Evolutionary conservation across 2,888 invertebrate species (phyloP).

Genomic region (Callimorpha dominula): DNA sequence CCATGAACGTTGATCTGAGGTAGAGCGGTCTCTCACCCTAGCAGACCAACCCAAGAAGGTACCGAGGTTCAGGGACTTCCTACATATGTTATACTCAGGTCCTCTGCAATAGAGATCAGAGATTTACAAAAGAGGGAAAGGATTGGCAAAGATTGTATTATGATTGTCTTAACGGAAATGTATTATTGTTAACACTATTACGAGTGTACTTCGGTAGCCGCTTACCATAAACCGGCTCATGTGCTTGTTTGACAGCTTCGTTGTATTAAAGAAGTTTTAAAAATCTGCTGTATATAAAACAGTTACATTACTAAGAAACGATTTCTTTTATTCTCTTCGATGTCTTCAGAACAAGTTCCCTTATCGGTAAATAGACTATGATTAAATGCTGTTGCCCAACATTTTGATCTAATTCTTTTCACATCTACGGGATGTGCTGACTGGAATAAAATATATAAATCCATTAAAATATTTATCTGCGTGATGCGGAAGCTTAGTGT

Average conservation of each 20-base stretch:
- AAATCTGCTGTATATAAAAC: neutral
- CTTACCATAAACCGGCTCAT: neutral
- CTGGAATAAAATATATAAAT: slow-evolving; percentile 13
- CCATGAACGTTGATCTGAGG: too few species aligned
- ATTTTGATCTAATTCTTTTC: neutral
- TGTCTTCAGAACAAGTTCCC: neutral
- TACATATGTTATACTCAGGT: too few species aligned
- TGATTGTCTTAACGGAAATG: too few species aligned
- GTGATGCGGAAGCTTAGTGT: slow-evolving; percentile 14
- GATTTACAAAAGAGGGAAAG: too few species aligned
- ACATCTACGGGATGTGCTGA: neutral
- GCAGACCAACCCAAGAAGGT: too few species aligned
- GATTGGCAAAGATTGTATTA: too few species aligned
- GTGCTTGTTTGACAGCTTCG: too few species aligned
- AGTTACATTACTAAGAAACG: neutral
- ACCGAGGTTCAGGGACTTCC: too few species aligned
- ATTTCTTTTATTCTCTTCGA: neutral
- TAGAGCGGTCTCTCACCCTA: too few species aligned
- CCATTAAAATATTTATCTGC: slow-evolving; percentile 39
- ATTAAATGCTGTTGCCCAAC: neutral
- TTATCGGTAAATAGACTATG: neutral
- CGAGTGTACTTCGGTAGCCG: neutral
- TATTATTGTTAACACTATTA: too few species aligned
- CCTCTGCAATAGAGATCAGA: too few species aligned
- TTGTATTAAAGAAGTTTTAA: too few species aligned